Conservation (phyloP, 2,888 invertebrate species). For the Nymphalis polychloros region DNA sequence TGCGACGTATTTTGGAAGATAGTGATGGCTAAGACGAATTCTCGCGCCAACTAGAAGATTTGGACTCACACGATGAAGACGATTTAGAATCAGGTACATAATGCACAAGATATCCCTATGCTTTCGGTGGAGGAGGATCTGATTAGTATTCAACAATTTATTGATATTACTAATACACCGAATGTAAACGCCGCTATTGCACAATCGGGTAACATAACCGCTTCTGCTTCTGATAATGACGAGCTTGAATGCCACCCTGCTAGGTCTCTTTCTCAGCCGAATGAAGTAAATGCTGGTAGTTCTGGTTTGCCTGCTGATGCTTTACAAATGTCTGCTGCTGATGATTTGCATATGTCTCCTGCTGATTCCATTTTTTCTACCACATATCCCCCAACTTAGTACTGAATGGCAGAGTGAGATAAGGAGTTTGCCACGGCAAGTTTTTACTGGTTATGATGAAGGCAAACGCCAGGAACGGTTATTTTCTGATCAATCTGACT, state of each 20-base stretch:
- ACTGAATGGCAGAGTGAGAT: conserved; percentile 9
- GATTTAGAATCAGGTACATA: conserved; percentile 10
- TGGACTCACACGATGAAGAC: conserved; percentile 9
- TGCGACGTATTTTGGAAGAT: conserved; percentile 11
- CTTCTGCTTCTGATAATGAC: conserved; percentile 10
- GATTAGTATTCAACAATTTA: conserved; percentile 10
- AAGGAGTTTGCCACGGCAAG: conserved; percentile 7
- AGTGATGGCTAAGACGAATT: conserved; percentile 6
- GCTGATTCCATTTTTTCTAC: conserved; percentile 9
- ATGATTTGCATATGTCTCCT: conserved; percentile 6
- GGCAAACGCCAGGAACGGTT: conserved; percentile 9
- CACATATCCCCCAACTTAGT: conserved; percentile 6
- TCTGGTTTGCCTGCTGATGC: conserved; percentile 6
- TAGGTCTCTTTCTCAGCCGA: conserved; percentile 3
- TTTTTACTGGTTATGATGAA: conserved; percentile 7
- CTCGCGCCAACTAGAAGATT: neutral
- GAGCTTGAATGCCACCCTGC: conserved; percentile 6
- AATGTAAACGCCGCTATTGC: conserved; percentile 9
- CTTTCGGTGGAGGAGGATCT: conserved; percentile 9
- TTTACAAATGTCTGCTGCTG: conserved; percentile 2
- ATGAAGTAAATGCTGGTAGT: conserved; percentile 9
- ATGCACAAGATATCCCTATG: conserved; percentile 9
- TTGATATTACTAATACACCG: conserved; percentile 9
- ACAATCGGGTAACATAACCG: conserved; percentile 9
- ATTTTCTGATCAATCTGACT: conserved; percentile 6